phyloP scores from a whole-genome alignment of 2,797 vertebrate species.

The Paramormyrops hopkinsi region DNA sequence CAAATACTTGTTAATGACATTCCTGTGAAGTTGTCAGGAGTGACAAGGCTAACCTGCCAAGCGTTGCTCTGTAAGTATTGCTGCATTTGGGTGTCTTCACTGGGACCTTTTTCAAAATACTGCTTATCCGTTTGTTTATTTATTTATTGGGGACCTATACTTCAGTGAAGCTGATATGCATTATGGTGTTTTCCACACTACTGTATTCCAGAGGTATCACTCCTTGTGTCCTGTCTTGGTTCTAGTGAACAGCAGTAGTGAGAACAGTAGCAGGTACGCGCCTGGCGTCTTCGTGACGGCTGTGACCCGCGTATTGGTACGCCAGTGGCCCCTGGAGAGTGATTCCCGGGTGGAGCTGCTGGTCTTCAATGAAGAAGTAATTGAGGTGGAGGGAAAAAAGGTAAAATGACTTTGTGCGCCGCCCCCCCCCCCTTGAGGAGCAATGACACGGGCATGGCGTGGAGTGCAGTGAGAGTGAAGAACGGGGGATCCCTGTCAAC shows the following conservation, averaged over 20 bases:
- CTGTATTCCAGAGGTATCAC: neutral
- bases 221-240: constrained; percentile 16
- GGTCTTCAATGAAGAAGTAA: constrained; percentile 81
- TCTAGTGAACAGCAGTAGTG: constrained; percentile 65
- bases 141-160: neutral
- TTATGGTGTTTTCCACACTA: neutral
- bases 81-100: neutral
- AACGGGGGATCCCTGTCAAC: neutral
- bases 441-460: neutral
- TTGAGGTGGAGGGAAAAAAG: constrained; percentile 78
- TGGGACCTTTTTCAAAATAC: neutral
- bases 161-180: neutral
- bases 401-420: constrained; percentile 50
- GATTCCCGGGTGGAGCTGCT: constrained; percentile 71
- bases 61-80: constrained; percentile 77
- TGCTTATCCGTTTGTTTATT: neutral
- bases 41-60: constrained; percentile 77
- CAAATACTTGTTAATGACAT: constrained; percentile 81
- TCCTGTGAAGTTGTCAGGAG: constrained; percentile 73
- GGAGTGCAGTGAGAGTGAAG: neutral
- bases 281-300: constrained; percentile 65
- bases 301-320: constrained; percentile 80
- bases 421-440: neutral
- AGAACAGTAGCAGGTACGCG: constrained; percentile 48
- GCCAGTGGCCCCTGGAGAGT: constrained; percentile 72